phyloP scores from a whole-genome alignment of 2,113 vertebrate species.

The Dicentrarchus labrax region DNA sequence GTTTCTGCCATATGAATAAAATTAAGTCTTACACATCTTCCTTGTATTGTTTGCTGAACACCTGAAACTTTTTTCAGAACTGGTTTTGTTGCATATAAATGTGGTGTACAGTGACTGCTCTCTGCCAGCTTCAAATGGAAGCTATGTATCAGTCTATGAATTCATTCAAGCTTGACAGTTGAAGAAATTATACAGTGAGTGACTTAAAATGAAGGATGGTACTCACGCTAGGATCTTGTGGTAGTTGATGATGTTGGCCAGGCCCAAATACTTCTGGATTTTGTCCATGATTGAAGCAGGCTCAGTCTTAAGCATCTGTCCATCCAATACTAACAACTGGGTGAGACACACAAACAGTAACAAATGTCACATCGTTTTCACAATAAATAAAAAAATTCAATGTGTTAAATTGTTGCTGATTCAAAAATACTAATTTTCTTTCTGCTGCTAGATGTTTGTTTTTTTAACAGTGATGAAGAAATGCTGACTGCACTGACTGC shows the following conservation, averaged over 20 bases:
- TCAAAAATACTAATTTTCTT: background rate
- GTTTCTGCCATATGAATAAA: background rate
- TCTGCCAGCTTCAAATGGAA: background rate
- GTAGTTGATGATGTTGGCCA: conserved; percentile 91
- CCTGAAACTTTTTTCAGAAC: background rate
- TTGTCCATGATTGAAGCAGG: conserved; percentile 96
- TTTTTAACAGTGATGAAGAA: too few relatives aligned
- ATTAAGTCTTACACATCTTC: background rate
- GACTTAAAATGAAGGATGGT: background rate
- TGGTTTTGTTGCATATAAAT: background rate
- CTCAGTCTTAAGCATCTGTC: conserved; percentile 94
- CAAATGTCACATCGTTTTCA: background rate
- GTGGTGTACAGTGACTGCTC: background rate
- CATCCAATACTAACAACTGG: conserved; percentile 95
- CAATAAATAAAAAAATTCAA: too few relatives aligned
- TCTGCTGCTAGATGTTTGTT: background rate
- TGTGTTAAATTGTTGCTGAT: too few relatives aligned
- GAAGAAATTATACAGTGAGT: background rate
- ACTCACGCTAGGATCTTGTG: conserved; percentile 97
- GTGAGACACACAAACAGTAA: conserved; percentile 18
- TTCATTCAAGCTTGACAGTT: too few relatives aligned
- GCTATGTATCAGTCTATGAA: background rate
- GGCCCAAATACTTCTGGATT: conserved; percentile 93
- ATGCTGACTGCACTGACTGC: background rate
- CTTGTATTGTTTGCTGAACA: background rate